These are phyloP conservation scores for Geococcyx californianus DNA, from an alignment of 2,113 vertebrate species.

Conservation along the genomic window DNA sequence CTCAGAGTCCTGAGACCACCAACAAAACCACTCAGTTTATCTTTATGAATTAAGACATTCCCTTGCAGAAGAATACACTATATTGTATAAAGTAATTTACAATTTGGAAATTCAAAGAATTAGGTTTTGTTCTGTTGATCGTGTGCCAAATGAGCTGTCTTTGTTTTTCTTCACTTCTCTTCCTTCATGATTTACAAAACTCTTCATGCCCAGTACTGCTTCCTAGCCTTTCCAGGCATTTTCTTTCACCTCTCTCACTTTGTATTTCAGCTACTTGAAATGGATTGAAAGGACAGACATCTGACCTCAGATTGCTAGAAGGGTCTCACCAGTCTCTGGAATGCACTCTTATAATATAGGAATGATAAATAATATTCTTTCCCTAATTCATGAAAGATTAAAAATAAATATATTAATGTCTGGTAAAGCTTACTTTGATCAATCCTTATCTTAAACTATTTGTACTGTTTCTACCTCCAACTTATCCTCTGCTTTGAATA, in stretches of 20 bases:
- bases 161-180: background rate
- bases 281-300: background rate
- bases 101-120: background rate
- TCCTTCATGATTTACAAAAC: background rate
- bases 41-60: background rate
- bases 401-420: background rate
- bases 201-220: background rate
- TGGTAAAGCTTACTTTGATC: background rate
- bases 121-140: background rate
- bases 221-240: background rate
- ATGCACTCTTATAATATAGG: background rate
- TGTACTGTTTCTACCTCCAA: background rate
- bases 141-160: background rate
- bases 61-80: background rate
- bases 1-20: background rate
- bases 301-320: background rate
- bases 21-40: background rate
- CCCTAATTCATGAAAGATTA: background rate
- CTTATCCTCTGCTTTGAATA: background rate
- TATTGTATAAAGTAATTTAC: accelerated
- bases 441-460: background rate
- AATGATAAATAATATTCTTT: background rate
- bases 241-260: background rate
- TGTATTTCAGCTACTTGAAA: background rate
- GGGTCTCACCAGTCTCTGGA: background rate